Percentiles rank a stretch among this genome's conserved stretches.
Evolutionary conservation across 2,797 vertebrate species (phyloP).

Genomic region (Danio jaintianensis): DNA sequence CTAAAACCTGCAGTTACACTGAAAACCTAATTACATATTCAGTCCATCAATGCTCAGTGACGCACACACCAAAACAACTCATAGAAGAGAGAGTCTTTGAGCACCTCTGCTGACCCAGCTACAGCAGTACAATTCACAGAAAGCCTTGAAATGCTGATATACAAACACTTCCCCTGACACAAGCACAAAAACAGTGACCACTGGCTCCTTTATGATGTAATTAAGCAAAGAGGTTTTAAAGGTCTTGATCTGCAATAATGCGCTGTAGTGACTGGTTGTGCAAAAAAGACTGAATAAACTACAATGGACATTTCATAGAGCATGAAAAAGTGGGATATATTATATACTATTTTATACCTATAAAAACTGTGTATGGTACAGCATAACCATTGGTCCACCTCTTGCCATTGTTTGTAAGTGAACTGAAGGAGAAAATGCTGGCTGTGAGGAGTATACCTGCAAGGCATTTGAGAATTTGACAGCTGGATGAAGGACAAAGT

Average conservation of each 20-base stretch:
- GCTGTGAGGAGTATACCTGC: constrained; percentile 68
- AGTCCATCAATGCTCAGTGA: constrained; percentile 29
- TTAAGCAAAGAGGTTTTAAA: constrained; percentile 25
- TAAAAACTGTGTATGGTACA: background rate
- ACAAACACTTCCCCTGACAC: constrained; percentile 26
- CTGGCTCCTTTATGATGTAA: constrained; percentile 12
- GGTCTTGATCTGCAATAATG: constrained; percentile 5
- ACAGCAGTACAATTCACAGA: constrained; percentile 9
- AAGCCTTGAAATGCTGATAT: constrained; percentile 18
- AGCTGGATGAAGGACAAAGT: constrained; percentile 32
- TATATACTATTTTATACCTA: background rate
- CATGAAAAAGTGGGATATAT: background rate
- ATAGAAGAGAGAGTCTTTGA: constrained; percentile 23
- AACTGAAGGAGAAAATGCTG: constrained; percentile 72
- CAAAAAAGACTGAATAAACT: background rate
- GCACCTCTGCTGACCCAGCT: constrained; percentile 34
- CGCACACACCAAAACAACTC: constrained; percentile 8
- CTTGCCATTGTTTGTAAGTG: constrained; percentile 18
- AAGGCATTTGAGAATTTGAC: constrained; percentile 59
- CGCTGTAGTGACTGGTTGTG: background rate
- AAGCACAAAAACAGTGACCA: constrained; percentile 35
- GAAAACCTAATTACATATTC: constrained; percentile 53
- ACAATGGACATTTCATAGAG: background rate
- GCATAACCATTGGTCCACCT: background rate
- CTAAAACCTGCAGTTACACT: constrained; percentile 15